Evolutionary conservation across 1,140 invertebrate genomes (phyloP), one percentile per base, ranked within the genome.

Genomic region (Streblospio benedicti): DNA sequence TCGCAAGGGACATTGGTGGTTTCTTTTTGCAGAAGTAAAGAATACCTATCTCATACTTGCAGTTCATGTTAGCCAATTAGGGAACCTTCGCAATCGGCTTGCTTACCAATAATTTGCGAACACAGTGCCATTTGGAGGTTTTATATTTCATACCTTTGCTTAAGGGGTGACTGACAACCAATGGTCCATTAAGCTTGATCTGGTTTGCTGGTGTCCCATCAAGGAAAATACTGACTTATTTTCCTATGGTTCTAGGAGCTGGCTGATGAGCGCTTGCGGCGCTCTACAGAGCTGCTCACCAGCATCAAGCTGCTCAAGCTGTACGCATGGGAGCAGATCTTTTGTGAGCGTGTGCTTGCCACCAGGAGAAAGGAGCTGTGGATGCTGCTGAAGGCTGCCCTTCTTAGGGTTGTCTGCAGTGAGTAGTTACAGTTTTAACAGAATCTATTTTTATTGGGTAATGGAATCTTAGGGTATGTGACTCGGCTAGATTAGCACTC

Each of bases 281-380:
- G 85, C 71, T 85, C 87, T 38, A 87, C 86, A 59, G 89, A 91
- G 76, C 82, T 89, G 49, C 75, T 93, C 30, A 85, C 89, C 70
- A 87, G 87, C 4, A 89, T 91, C 18, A 85, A 86, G 73, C 79
- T 89, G 2, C 83, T 92, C 12, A 92, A 92, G 69, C 77, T 92
- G 2, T 85, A 87, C 69, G 87, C 86, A 14, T 91, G 89, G 89
- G 89, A 91, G 75, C 79, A 82, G 35, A 77, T 85, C 1, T 91
- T 89, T 69, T 78, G 83, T 20, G 75, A 84, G 59, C 83, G 83
- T 66, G 85, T 91, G 64, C 74, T 81, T 51, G 73, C 78, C 44
- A 79, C 85, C 1, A 79, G 90, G 55, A 76, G 84, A 63, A 81
- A 84, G 58, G 90, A 93, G 76, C 71, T 91, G 2, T 82, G 83